Evolutionary conservation across 2,888 invertebrate genomes (phyloP).

Genomic region (Lomographa bimaculata): DNA sequence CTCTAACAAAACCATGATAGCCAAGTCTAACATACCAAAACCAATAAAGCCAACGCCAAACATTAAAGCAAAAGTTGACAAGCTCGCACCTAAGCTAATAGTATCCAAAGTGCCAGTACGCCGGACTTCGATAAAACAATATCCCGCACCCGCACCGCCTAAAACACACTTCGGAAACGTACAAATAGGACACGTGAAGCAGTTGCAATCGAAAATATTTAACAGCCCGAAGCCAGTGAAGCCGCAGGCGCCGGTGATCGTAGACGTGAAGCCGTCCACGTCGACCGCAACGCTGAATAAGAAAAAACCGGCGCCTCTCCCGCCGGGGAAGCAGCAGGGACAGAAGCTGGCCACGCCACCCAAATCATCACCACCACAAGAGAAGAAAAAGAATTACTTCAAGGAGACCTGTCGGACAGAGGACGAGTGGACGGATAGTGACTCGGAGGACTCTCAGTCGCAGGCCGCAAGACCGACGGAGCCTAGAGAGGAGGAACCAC

Average conservation of each 20-base stretch:
- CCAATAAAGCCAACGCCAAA: slow-evolving; percentile 55
- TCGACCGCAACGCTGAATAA: slow-evolving; percentile 50
- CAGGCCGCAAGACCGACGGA: slow-evolving; percentile 38
- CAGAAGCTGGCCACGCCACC: slow-evolving; percentile 48
- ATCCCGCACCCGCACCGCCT: slow-evolving; percentile 73
- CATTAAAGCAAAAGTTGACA: slow-evolving; percentile 62
- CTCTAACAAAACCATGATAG: slow-evolving; percentile 28
- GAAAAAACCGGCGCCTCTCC: slow-evolving; percentile 67
- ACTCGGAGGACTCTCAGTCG: slow-evolving; percentile 61
- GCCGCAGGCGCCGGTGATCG: slow-evolving; percentile 31
- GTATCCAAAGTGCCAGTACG: slow-evolving; percentile 72
- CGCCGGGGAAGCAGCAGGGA: slow-evolving; percentile 43
- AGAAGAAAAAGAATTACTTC: slow-evolving; percentile 75
- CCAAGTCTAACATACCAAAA: slow-evolving; percentile 74
- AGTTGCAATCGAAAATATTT: slow-evolving; percentile 72
- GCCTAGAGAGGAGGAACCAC: slow-evolving; percentile 43
- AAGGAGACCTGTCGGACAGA: slow-evolving; percentile 86
- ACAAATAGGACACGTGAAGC: slow-evolving; percentile 75
- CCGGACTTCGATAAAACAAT: slow-evolving; percentile 63
- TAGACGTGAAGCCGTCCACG: slow-evolving; percentile 59
- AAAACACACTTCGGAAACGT: slow-evolving; percentile 73
- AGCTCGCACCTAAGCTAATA: slow-evolving; percentile 58
- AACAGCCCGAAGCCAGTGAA: slow-evolving; percentile 51
- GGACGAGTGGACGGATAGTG: slow-evolving; percentile 83
- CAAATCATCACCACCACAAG: slow-evolving; percentile 44